phyloP scores from a whole-genome alignment of 2,113 vertebrate species.

The Clarias gariepinus region DNA sequence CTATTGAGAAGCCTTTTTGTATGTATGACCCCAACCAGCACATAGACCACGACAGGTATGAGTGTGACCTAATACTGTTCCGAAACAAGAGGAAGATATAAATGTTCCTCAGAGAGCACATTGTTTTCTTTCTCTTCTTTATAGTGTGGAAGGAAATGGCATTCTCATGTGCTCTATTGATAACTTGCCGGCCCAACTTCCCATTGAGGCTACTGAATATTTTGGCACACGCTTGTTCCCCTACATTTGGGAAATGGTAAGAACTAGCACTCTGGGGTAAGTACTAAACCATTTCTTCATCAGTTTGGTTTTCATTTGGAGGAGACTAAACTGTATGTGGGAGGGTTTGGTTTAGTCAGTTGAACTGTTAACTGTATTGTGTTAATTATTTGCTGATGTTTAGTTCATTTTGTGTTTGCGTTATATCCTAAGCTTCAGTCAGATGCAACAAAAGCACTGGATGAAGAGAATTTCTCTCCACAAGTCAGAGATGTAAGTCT shows the following conservation, averaged over 20 bases:
- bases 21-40: constrained; percentile 96
- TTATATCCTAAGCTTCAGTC: constrained; percentile 80
- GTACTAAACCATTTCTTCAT: neutral
- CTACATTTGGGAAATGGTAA: constrained; percentile 98
- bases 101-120: neutral
- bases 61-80: neutral
- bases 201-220: constrained; percentile 93
- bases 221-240: constrained; percentile 95
- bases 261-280: constrained; percentile 51
- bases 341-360: neutral
- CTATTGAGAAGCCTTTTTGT: constrained; percentile 94
- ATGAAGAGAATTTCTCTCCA: constrained; percentile 85
- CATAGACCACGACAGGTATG: constrained; percentile 90
- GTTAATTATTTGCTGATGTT: neutral
- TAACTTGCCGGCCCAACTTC: constrained; percentile 95
- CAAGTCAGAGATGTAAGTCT: constrained; percentile 91
- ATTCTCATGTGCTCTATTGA: constrained; percentile 99
- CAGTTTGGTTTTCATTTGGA: constrained; percentile 18
- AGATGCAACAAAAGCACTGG: constrained; percentile 83
- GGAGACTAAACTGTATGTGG: constrained; percentile 17
- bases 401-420: constrained; percentile 2
- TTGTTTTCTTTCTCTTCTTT: neutral
- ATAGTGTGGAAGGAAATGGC: constrained; percentile 90
- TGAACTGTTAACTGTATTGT: neutral
- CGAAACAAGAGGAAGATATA: neutral